Evolutionary conservation across 2,797 vertebrate genomes (phyloP).

Genomic region (Sarcoramphus papa): DNA sequence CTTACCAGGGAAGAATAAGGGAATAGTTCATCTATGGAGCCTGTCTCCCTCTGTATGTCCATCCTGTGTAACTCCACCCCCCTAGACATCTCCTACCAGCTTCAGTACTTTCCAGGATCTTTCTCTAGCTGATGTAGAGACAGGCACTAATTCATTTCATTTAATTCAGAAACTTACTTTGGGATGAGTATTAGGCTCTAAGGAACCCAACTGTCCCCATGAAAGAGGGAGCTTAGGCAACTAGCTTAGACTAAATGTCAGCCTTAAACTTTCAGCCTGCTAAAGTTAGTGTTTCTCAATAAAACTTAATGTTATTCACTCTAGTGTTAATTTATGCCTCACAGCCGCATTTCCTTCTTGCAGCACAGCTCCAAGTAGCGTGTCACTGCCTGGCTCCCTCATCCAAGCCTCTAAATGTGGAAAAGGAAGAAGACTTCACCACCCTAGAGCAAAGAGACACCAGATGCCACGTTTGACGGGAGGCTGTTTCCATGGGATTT

Average conservation of each 20-base stretch:
- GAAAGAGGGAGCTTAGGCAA: neutral
- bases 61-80: neutral
- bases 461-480: neutral
- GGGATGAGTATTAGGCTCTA: neutral
- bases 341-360: neutral
- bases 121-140: neutral
- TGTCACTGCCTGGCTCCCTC: neutral
- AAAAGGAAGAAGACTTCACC: neutral
- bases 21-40: neutral
- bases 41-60: neutral
- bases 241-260: neutral
- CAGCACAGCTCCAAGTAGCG: neutral
- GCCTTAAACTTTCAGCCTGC: neutral
- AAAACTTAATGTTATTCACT: neutral
- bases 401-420: neutral
- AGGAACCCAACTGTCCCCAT: neutral
- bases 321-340: neutral
- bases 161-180: neutral
- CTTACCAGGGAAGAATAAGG: neutral
- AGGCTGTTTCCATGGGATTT: neutral
- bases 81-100: neutral
- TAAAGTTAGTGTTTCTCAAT: neutral
- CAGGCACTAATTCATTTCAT: neutral
- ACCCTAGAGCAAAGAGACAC: neutral
- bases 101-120: neutral